Conservation (phyloP, 2,888 invertebrate species). For the Meganola albula region DNA sequence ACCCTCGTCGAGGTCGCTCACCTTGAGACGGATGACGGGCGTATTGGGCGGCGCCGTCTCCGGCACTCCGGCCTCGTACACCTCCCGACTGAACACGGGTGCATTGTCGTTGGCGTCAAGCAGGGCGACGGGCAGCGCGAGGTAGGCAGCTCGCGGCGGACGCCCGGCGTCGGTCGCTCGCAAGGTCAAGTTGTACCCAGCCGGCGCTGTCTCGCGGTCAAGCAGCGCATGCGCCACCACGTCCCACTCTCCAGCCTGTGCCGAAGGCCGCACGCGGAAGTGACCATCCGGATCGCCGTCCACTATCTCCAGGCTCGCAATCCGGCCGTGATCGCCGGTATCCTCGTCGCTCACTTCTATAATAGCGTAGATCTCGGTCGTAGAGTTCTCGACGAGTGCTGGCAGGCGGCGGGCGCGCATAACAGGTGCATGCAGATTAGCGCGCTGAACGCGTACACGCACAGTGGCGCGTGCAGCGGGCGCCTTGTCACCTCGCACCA, state of each 20-base stretch:
- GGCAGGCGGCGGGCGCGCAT: constrained; percentile 88
- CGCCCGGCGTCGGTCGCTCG: constrained; percentile 90
- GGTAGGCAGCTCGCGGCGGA: constrained; percentile 87
- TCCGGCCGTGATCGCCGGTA: constrained; percentile 89
- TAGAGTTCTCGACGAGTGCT: constrained; percentile 87
- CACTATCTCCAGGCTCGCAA: constrained; percentile 88
- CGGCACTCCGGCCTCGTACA: constrained; percentile 91
- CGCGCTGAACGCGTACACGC: constrained; percentile 86
- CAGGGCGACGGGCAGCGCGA: constrained; percentile 88
- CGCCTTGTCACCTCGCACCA: constrained; percentile 72
- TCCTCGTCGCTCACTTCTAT: constrained; percentile 91
- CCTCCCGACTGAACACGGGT: constrained; percentile 90
- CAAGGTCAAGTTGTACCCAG: constrained; percentile 92
- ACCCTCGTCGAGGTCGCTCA: constrained; percentile 90
- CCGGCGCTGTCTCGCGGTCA: constrained; percentile 86
- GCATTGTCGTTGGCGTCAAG: constrained; percentile 90
- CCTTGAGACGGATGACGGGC: constrained; percentile 91
- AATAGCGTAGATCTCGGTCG: constrained; percentile 92
- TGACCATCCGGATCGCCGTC: constrained; percentile 94
- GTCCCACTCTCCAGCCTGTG: constrained; percentile 84
- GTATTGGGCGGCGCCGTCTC: constrained; percentile 94
- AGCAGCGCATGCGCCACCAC: constrained; percentile 87
- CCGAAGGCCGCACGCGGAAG: constrained; percentile 84
- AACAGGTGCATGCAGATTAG: constrained; percentile 92
- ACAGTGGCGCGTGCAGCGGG: constrained; percentile 87